Evolutionary conservation across 2,888 invertebrate species (phyloP).

Genomic region (Tridacna gigas): DNA sequence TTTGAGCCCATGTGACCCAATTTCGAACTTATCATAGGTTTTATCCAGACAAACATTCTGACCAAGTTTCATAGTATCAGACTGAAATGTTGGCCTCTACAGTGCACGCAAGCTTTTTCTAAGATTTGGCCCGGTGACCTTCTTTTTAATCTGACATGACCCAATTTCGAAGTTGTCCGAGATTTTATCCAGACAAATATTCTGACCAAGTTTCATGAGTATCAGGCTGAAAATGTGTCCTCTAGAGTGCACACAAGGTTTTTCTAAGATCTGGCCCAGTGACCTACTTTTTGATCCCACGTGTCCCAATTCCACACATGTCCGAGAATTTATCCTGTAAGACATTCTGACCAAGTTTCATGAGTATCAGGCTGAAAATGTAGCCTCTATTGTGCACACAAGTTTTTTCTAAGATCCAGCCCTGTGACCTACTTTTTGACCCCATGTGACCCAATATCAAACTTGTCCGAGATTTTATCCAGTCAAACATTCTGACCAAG

Average conservation of each 20-base stretch:
- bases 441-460: no score
- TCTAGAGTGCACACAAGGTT: constrained; percentile 6
- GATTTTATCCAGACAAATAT: not conserved
- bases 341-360: constrained; percentile 3
- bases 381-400: constrained; percentile 3
- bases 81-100: no score
- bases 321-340: not conserved
- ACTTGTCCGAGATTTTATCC: no score
- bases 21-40: not conserved
- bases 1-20: constrained; percentile 8
- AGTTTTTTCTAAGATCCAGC: constrained; percentile 11
- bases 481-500: no score
- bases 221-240: not conserved
- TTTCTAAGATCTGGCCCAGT: constrained; percentile 12
- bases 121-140: constrained; percentile 7
- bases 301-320: not conserved
- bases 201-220: not conserved
- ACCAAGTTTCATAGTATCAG: not conserved
- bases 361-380: not conserved
- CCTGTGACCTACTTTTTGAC: constrained; percentile 15
- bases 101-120: constrained; percentile 8
- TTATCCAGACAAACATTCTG: constrained; percentile 3
- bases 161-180: constrained; percentile 9
- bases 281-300: constrained; percentile 4
- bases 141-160: constrained; percentile 4